A percentile compares a stretch with the other conserved stretches of the same genome.
Conservation (phyloP, 2,113 vertebrate genomes). For the Bufo gargarizans region DNA sequence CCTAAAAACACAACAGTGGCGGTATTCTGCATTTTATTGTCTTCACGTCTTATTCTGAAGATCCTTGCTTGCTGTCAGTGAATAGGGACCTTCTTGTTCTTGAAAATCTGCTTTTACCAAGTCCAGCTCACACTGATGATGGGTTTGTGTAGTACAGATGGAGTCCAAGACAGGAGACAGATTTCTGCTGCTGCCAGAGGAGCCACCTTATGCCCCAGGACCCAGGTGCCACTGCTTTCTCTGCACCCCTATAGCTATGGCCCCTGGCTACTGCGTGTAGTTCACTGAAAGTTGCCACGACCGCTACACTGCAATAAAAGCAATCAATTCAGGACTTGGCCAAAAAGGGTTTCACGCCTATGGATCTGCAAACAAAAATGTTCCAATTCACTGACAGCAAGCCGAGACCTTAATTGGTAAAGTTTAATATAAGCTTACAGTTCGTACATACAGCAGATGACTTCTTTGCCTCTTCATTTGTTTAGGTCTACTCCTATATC, state of each 20-base stretch:
- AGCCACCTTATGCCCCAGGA: too few species aligned
- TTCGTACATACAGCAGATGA: background rate
- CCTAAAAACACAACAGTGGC: background rate
- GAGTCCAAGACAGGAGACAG: too few species aligned
- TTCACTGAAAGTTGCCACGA: background rate
- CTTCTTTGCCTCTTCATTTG: background rate
- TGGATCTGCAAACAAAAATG: background rate
- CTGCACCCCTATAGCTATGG: background rate
- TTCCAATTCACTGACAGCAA: background rate
- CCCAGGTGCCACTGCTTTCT: too few species aligned
- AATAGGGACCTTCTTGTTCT: slow-evolving; percentile 19
- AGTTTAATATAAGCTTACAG: too few species aligned
- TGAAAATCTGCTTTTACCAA: too few species aligned
- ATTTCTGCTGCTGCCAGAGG: too few species aligned
- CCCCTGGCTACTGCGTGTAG: background rate
- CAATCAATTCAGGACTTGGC: background rate
- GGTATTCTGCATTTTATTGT: slow-evolving; percentile 54
- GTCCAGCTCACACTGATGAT: too few species aligned
- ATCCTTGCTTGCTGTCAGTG: slow-evolving; percentile 62
- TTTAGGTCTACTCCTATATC: background rate
- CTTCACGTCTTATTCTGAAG: background rate
- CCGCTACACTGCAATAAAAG: background rate
- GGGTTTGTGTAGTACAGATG: too few species aligned
- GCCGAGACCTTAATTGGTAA: background rate
- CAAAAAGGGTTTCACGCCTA: background rate